Base-by-base conservation (phyloP, 2,888 invertebrate genomes). In the Lymantria monacha region DNA sequence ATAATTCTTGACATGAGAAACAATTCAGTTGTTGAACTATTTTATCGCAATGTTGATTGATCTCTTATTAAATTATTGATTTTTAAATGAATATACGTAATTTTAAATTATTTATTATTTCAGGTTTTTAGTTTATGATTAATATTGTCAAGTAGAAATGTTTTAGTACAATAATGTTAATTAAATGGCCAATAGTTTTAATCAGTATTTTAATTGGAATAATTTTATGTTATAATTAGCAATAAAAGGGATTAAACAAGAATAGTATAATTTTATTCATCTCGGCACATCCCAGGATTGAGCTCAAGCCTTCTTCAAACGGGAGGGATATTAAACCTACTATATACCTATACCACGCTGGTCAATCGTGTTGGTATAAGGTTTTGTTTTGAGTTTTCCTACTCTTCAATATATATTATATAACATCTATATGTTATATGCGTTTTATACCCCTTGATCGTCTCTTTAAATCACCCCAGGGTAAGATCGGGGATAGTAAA, bases 161-260 rank as follows among this genome's bases (percentile, higher is more conserved):
- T 22, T 42, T 37, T 59, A 61, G 53, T 61, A 65, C 65, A 66
- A 66, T 65, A 62, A 65, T 65, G 10, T 10, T 33, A 33, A 10
- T 33, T 10, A 33, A 48, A 48, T 51, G 55, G 53, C 53, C 53
- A 51, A 49, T 63, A 50, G 47, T 57, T 55, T 53, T 57, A 63
- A 60, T 51, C 61, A 73, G 65, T 73, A 67, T 72, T 70, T 67
- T 57, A 59, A 63, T 55, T 55, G 15, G 36, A 47, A 50, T 46
- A 42, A 46, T 42, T 50, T 52, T 42, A 51, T 62, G 54, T 61
- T 63, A 54, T 57, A 52, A 57, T 59, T 55, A 48, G 33, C 42
- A 61, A 55, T 59, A 61, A 59, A 53, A 44, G 43, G 50, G 55
- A 57, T 55, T 69, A 63, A n/a, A 60, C 57, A 48, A 57, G 49